Percentiles rank a stretch among this genome's conserved stretches.
Conservation (phyloP, 2,113 vertebrate species). For the Leptodactylus fuscus region DNA sequence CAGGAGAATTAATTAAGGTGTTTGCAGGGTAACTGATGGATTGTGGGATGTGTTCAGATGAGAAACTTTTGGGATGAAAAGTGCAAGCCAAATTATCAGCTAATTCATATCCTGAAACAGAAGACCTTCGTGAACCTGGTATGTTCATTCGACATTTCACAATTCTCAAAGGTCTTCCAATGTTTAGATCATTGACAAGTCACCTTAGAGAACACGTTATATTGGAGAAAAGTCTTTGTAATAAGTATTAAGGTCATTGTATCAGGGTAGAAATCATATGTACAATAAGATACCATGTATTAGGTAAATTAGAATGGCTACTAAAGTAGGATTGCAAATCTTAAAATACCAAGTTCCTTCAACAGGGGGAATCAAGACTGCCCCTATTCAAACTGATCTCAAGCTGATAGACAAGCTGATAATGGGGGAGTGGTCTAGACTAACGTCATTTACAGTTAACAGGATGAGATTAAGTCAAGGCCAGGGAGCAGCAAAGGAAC, state of each 20-base stretch:
- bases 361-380: background rate
- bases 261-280: too few species aligned
- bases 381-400: background rate
- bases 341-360: too few species aligned
- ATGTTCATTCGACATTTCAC: conserved; percentile 7
- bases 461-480: too few species aligned
- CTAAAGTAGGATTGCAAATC: too few species aligned
- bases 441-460: too few species aligned
- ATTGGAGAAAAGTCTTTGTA: too few species aligned
- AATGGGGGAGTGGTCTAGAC: background rate
- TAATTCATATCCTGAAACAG: conserved; percentile 9
- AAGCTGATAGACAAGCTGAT: background rate
- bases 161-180: background rate
- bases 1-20: conserved; percentile 21
- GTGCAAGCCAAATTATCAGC: conserved; percentile 8
- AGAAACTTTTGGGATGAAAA: background rate
- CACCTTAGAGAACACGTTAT: too few species aligned
- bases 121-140: background rate
- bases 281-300: too few species aligned
- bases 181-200: background rate
- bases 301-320: too few species aligned
- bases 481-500: too few species aligned
- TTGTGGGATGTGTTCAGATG: background rate
- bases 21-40: background rate
- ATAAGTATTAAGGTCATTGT: too few species aligned